These are phyloP conservation scores for Dinocampus coccinellae DNA, from an alignment of 2,888 invertebrate genomes.

Conservation along the genomic window DNA sequence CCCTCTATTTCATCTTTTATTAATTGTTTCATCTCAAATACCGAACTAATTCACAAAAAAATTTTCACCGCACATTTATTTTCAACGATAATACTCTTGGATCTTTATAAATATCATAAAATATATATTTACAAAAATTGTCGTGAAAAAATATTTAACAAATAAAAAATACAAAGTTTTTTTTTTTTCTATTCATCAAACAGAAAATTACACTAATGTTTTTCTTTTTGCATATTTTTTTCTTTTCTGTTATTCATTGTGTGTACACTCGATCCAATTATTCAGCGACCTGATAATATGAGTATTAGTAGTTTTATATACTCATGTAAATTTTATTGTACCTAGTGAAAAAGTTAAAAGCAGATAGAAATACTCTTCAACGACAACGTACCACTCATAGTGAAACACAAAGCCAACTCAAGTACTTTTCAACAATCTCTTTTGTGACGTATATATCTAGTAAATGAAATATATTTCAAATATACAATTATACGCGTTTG, in stretches of 20 bases:
- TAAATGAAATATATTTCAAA: background rate
- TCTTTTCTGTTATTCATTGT: background rate
- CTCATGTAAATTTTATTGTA: background rate
- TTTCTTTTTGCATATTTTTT: background rate
- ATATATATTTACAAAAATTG: background rate
- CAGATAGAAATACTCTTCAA: background rate
- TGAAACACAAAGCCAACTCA: background rate
- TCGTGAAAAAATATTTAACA: background rate
- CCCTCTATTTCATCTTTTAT: too few relatives aligned
- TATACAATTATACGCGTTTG: background rate
- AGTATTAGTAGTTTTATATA: constrained; percentile 6
- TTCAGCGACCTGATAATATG: constrained; percentile 56
- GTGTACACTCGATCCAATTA: constrained; percentile 60
- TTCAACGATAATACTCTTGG: background rate
- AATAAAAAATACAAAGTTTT: background rate
- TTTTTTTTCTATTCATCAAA: constrained; percentile 15
- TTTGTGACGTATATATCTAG: background rate
- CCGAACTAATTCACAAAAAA: too few relatives aligned
- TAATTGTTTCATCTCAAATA: too few relatives aligned
- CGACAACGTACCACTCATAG: background rate
- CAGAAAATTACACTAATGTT: background rate
- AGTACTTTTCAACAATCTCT: background rate
- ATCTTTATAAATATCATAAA: background rate
- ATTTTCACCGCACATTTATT: background rate
- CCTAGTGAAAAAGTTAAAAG: background rate